Evolutionary conservation across 2,797 vertebrate genomes (phyloP).

Genomic region (Silurus lanzhouensis): DNA sequence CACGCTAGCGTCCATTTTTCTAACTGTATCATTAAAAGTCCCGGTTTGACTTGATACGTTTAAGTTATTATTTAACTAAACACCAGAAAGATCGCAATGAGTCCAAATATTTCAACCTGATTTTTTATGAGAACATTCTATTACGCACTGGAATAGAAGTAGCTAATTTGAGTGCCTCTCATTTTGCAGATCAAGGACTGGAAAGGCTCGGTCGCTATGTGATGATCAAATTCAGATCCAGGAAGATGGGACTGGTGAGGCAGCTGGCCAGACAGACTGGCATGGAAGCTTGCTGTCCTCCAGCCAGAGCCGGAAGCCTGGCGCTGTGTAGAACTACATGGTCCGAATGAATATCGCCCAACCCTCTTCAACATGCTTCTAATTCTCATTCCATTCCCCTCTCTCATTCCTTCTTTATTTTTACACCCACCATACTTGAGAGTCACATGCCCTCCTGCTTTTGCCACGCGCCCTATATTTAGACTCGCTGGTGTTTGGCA

Average conservation of each 20-base stretch:
- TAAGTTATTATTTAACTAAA: not conserved
- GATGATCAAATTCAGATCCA: constrained; percentile 1
- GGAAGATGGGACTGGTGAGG: not conserved
- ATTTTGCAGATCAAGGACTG: not conserved
- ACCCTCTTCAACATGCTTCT: constrained; percentile 7
- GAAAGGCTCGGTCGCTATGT: not conserved
- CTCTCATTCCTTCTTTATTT: constrained; percentile 38
- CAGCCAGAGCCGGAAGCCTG: constrained; percentile 12
- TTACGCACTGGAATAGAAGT: not conserved
- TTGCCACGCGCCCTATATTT: constrained; percentile 53
- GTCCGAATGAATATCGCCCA: not conserved
- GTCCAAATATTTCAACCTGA: not conserved
- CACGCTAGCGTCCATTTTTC: no score
- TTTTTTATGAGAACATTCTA: constrained; percentile 19
- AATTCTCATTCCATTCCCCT: constrained; percentile 15
- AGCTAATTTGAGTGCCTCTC: constrained; percentile 19
- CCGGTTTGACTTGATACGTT: no score
- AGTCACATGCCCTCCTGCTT: constrained; percentile 19
- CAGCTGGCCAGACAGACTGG: not conserved
- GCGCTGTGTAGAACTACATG: constrained; percentile 21
- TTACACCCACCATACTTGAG: constrained; percentile 4
- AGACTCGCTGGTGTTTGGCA: constrained; percentile 43
- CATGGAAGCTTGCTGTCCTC: not conserved
- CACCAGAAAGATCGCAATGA: not conserved
- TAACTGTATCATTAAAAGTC: no score